A percentile compares a stretch with the other conserved stretches of the same genome.
phyloP scores from a whole-genome alignment of 2,888 invertebrate species.

The Hyppa rectilinea region DNA sequence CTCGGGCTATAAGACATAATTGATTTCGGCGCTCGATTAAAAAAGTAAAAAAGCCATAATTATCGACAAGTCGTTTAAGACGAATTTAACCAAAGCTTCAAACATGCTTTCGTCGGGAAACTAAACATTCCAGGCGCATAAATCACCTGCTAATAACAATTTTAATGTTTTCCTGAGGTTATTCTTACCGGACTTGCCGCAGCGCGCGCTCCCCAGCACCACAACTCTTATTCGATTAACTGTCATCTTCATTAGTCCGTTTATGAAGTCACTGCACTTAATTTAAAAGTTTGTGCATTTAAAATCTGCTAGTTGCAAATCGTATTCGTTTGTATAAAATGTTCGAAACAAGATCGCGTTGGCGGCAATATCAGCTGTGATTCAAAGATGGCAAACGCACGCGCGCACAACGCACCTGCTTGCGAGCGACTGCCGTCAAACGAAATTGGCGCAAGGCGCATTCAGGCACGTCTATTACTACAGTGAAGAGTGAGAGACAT shows the following conservation, averaged over 20 bases:
- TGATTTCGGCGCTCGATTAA: constrained; percentile 77
- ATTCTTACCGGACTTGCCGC: constrained; percentile 94
- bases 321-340: constrained; percentile 66
- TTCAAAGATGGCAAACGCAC: constrained; percentile 82
- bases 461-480: constrained; percentile 81
- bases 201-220: constrained; percentile 93
- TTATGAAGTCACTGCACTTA: constrained; percentile 76
- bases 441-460: constrained; percentile 86
- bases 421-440: constrained; percentile 87
- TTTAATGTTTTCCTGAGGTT: constrained; percentile 66
- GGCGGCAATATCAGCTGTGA: constrained; percentile 83
- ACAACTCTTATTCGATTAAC: constrained; percentile 95
- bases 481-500: constrained; percentile 75
- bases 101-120: constrained; percentile 63
- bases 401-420: constrained; percentile 88
- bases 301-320: constrained; percentile 67
- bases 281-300: constrained; percentile 71
- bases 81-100: constrained; percentile 66
- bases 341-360: constrained; percentile 77
- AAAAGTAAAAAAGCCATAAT: constrained; percentile 71
- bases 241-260: constrained; percentile 92
- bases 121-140: constrained; percentile 65
- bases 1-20: constrained; percentile 83
- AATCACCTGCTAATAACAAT: constrained; percentile 69
- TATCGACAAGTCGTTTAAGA: constrained; percentile 75